phyloP scores from a whole-genome alignment of 2,888 invertebrate species.

The Cybosia mesomella region DNA sequence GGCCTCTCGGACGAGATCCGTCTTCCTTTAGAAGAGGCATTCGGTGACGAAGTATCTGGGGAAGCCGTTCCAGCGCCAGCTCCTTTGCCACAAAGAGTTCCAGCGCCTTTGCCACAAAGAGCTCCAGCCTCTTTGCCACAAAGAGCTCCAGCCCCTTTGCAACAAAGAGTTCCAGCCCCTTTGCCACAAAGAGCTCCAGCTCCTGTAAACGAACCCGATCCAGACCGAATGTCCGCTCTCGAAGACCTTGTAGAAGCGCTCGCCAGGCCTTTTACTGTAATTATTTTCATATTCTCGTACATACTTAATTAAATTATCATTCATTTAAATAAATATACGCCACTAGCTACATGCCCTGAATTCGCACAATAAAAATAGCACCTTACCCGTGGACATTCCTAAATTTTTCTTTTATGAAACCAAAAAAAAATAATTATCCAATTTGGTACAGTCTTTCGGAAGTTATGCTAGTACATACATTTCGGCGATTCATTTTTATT shows the following conservation, averaged over 20 bases:
- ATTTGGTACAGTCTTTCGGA: no score
- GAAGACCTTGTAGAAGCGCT: slow-evolving; percentile 82
- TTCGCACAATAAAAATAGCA: no score
- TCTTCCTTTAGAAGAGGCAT: slow-evolving; percentile 76
- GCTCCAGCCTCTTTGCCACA: not conserved
- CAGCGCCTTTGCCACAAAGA: slow-evolving; percentile 74
- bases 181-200: slow-evolving; percentile 67
- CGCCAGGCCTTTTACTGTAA: slow-evolving; percentile 81
- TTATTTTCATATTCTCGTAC: slow-evolving; percentile 29
- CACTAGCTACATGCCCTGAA: no score
- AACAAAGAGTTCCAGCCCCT: slow-evolving; percentile 77
- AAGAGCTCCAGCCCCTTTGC: slow-evolving; percentile 76
- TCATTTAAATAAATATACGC: not conserved
- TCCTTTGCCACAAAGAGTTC: slow-evolving; percentile 75
- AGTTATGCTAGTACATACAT: no score
- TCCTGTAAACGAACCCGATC: slow-evolving; percentile 70
- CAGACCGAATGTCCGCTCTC: slow-evolving; percentile 74
- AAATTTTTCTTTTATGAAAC: no score
- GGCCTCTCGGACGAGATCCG: slow-evolving; percentile 72
- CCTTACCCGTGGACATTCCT: no score
- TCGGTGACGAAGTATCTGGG: slow-evolving; percentile 79
- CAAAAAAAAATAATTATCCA: no score
- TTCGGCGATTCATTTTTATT: no score
- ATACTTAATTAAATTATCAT: not conserved
- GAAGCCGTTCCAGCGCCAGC: slow-evolving; percentile 80